Conservation (phyloP, 2,888 invertebrate genomes). For the Dastarcus helophoroides region DNA sequence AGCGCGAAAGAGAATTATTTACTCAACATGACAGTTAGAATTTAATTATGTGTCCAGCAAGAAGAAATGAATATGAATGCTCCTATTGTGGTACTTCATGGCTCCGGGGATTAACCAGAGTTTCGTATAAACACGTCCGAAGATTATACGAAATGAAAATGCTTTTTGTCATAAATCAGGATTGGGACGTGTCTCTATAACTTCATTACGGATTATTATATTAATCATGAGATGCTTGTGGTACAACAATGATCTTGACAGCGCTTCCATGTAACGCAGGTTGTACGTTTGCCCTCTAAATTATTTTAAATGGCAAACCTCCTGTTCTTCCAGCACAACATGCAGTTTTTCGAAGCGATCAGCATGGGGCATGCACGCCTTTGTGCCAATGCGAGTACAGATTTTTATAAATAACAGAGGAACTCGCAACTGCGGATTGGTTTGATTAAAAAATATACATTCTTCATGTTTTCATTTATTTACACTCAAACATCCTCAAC, state of each 20-base stretch:
- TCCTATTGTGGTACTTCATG: conserved; percentile 26
- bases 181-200: conserved; percentile 35
- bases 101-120: conserved; percentile 24
- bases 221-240: conserved; percentile 35
- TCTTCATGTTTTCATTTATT: no score
- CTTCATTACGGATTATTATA: conserved; percentile 39
- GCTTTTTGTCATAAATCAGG: conserved; percentile 36
- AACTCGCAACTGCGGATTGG: no score
- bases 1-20: conserved; percentile 26
- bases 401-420: no score
- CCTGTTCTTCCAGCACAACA: no score
- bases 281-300: no score
- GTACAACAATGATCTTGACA: conserved; percentile 27
- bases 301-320: no score
- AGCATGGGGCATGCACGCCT: no score
- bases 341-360: no score
- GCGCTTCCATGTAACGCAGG: conserved; percentile 20
- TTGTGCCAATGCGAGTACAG: no score
- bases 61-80: conserved; percentile 31
- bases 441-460: no score
- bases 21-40: conserved; percentile 36
- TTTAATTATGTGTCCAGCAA: conserved; percentile 34
- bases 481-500: no score
- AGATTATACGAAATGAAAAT: conserved; percentile 32
- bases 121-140: conserved; percentile 26